Conservation (phyloP, 2,113 vertebrate genomes). For the Andinoacara biseriatus region DNA sequence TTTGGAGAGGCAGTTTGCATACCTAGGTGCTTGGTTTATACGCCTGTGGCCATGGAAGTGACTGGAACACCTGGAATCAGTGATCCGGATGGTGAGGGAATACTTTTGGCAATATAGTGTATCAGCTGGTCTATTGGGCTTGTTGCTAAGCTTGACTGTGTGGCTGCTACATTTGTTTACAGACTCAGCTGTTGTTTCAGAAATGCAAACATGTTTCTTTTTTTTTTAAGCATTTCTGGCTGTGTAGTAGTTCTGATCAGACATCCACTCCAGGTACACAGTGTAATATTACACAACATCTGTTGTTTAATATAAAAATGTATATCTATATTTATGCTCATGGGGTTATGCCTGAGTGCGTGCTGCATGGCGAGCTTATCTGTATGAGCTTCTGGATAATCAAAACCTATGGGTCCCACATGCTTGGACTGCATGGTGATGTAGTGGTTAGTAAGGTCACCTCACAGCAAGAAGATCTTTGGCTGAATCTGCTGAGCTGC, state of each 20-base stretch:
- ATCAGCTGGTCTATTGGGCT: background rate
- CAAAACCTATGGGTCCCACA: background rate
- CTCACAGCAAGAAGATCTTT: background rate
- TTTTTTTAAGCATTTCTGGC: background rate
- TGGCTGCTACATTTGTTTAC: background rate
- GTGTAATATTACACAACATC: background rate
- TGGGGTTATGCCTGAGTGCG: background rate
- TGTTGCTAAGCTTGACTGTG: background rate
- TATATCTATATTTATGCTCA: background rate
- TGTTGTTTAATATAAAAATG: background rate
- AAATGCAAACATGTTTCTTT: background rate
- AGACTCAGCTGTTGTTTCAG: background rate
- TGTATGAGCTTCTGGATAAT: background rate
- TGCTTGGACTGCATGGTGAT: background rate
- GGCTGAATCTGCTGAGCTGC: background rate
- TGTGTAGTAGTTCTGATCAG: background rate
- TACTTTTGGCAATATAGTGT: no score
- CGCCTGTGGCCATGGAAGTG: no score
- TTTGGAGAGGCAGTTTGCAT: no score
- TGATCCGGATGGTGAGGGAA: no score
- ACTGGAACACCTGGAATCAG: no score
- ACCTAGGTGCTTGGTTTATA: no score
- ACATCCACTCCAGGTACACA: background rate
- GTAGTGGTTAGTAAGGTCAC: background rate
- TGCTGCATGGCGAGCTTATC: background rate